Evolutionary conservation across 2,797 vertebrate species (phyloP).

Genomic region (Lacerta viridis): DNA sequence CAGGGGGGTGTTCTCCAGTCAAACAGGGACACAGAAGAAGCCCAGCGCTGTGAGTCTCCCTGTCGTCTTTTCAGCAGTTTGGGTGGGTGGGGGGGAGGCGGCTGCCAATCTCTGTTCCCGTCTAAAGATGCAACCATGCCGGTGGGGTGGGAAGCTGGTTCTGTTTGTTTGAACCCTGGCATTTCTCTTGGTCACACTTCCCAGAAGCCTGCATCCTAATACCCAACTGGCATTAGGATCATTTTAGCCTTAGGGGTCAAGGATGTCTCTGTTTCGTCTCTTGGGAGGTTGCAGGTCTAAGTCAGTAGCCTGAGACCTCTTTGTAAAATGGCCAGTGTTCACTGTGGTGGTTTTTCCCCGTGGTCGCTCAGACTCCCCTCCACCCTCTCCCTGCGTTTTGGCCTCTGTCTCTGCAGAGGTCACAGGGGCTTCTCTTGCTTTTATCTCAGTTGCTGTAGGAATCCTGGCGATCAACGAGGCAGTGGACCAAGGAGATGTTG

Average conservation of each 20-base stretch:
- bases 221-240: not conserved
- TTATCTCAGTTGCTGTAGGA: slow-evolving; percentile 88
- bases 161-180: not conserved
- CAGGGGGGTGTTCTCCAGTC: slow-evolving; percentile 90
- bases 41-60: slow-evolving; percentile 87
- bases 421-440: slow-evolving; percentile 6
- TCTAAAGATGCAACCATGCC: not conserved
- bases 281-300: not conserved
- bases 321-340: too few species aligned
- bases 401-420: not conserved
- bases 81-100: not conserved
- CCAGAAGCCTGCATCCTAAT: not conserved
- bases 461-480: slow-evolving; percentile 92
- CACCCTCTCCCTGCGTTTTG: not conserved
- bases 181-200: not conserved
- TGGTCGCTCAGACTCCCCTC: too few species aligned
- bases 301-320: too few species aligned
- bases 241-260: too few species aligned
- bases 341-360: too few species aligned
- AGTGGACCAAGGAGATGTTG: slow-evolving; percentile 85
- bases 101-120: too few species aligned
- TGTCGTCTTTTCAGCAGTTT: fast-evolving
- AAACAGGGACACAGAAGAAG: slow-evolving; percentile 93
- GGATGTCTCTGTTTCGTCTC: not conserved
- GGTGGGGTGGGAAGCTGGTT: not conserved